Evolutionary conservation across 2,797 vertebrate genomes (phyloP).

Genomic region (Muscicapa striata): DNA sequence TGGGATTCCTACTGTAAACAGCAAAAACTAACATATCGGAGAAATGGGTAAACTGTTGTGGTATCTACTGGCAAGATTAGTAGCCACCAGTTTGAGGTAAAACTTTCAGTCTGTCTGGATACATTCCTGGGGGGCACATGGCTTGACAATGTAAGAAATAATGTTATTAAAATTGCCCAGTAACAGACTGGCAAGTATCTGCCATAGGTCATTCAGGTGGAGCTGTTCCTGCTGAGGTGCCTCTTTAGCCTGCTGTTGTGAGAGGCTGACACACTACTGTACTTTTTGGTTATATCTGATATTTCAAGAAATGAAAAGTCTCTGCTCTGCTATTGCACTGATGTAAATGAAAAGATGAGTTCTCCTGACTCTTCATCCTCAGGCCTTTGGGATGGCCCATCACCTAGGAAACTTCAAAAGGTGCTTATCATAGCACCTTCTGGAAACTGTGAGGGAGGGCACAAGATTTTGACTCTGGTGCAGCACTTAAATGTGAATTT

Average conservation of each 20-base stretch:
- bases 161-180: not conserved
- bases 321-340: not conserved
- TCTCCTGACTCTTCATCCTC: not conserved
- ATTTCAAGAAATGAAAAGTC: not conserved
- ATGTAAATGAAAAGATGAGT: not conserved
- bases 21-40: not conserved
- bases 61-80: not conserved
- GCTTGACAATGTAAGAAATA: not conserved
- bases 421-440: not conserved
- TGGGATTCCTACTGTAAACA: not conserved
- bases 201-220: not conserved
- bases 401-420: not conserved
- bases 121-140: not conserved
- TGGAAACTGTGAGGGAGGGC: not conserved
- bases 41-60: not conserved
- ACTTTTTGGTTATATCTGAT: not conserved
- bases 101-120: not conserved
- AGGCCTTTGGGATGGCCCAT: not conserved
- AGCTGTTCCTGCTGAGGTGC: not conserved
- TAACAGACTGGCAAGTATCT: not conserved
- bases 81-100: not conserved
- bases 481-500: not conserved
- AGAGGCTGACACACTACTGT: not conserved
- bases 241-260: not conserved
- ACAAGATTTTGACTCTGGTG: not conserved